Conservation (phyloP, 2,888 invertebrate genomes). For the Cheiracanthium punctorium region DNA sequence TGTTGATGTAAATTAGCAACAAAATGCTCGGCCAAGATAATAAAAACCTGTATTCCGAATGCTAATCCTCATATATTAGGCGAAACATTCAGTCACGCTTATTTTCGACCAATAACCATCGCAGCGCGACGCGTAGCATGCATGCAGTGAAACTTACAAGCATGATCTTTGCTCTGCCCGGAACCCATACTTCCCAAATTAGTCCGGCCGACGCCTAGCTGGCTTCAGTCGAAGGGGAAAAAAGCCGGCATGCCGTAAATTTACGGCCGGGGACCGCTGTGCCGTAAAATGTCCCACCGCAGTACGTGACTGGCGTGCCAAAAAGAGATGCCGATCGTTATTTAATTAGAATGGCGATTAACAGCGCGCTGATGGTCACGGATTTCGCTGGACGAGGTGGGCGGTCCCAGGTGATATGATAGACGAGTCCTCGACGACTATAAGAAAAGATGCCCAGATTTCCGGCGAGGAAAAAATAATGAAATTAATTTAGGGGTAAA, state of each 20-base stretch:
- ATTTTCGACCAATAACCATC: not conserved
- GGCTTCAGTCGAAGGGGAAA: slow-evolving; percentile 40
- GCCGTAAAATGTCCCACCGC: slow-evolving; percentile 23
- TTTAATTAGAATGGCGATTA: slow-evolving; percentile 63
- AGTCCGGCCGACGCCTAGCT: slow-evolving; percentile 44
- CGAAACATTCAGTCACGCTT: not conserved
- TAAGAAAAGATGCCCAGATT: too few species aligned
- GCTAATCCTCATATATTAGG: too few species aligned
- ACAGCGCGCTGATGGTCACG: slow-evolving; percentile 3
- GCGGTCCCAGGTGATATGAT: not conserved
- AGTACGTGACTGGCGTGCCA: slow-evolving; percentile 53
- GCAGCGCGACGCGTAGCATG: not conserved
- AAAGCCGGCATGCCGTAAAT: slow-evolving; percentile 35
- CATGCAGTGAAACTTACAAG: not conserved
- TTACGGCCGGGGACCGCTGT: slow-evolving; percentile 26
- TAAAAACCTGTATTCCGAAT: too few species aligned
- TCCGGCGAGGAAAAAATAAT: too few species aligned
- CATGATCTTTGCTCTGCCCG: not conserved
- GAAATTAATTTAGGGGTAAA: too few species aligned
- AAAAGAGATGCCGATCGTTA: slow-evolving; percentile 52
- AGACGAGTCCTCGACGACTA: too few species aligned
- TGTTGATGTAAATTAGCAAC: too few species aligned
- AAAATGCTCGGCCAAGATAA: too few species aligned
- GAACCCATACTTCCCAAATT: slow-evolving; percentile 26
- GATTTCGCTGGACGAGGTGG: not conserved